Evolutionary conservation across 2,888 invertebrate genomes (phyloP).

Genomic region (Lepidonotus clava): DNA sequence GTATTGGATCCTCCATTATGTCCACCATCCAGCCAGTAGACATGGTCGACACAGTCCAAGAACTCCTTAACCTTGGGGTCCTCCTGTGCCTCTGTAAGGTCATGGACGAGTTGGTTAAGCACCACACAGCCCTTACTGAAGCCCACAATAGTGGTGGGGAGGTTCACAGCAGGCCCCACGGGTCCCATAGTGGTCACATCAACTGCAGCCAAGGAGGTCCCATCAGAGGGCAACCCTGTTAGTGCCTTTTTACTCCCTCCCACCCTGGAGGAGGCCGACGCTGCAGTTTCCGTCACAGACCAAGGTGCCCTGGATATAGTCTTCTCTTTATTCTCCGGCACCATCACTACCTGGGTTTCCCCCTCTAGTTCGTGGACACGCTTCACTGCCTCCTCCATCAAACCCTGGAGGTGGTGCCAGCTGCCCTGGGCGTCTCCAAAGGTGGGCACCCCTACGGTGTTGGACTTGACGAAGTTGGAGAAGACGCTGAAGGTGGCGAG

Average conservation of each 20-base stretch:
- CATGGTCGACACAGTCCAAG: constrained; percentile 84
- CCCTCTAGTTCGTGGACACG: background rate
- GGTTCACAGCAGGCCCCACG: background rate
- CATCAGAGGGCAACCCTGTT: too few relatives aligned
- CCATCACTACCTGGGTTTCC: background rate
- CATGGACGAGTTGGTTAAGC: constrained; percentile 93
- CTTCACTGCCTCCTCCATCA: background rate
- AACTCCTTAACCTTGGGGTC: constrained; percentile 77
- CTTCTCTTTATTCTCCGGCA: background rate
- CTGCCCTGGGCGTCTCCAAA: constrained; percentile 88
- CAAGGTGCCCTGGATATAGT: background rate
- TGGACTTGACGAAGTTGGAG: constrained; percentile 92
- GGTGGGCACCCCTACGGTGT: constrained; percentile 88
- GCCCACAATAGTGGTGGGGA: constrained; percentile 84
- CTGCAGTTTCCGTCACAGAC: background rate
- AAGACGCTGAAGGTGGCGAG: constrained; percentile 92
- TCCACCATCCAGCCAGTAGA: constrained; percentile 96
- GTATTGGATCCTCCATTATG: constrained; percentile 93
- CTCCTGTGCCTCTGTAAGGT: constrained; percentile 84
- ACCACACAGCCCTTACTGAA: constrained; percentile 97
- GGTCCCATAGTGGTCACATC: background rate
- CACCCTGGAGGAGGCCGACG: background rate
- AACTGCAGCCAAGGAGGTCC: background rate
- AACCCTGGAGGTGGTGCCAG: constrained; percentile 86
- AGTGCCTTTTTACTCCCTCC: too few relatives aligned